These are phyloP conservation scores for Microctenopoma lineatum DNA, from an alignment of 2,797 vertebrate species.

Conservation along the genomic window DNA sequence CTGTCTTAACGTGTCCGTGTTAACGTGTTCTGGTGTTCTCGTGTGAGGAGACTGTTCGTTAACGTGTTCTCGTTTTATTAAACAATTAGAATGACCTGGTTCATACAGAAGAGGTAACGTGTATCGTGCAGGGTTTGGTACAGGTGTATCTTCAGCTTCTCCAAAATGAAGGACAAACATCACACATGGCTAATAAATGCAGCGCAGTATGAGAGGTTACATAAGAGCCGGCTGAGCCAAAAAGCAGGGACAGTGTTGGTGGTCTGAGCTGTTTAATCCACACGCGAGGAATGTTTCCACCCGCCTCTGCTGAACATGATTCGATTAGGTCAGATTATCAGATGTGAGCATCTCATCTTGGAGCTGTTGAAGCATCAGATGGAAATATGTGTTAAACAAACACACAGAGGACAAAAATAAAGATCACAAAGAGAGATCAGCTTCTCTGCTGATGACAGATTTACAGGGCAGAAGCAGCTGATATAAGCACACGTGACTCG, in stretches of 20 bases:
- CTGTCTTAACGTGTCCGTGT: no score
- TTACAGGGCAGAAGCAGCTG: not conserved
- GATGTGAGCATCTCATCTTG: not conserved
- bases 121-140: no score
- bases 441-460: not conserved
- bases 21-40: no score
- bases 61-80: no score
- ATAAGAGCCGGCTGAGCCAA: conserved; percentile 29
- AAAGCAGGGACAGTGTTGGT: conserved; percentile 28
- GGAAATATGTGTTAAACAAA: not conserved
- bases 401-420: not conserved
- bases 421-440: not conserved
- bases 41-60: no score
- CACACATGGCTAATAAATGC: conserved; percentile 1
- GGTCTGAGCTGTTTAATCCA: conserved; percentile 58
- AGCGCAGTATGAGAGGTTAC: conserved; percentile 31
- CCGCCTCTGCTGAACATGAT: conserved; percentile 16
- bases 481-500: no score
- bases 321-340: conserved; percentile 22
- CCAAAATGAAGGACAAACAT: not conserved
- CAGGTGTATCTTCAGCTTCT: no score
- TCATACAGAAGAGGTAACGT: no score
- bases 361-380: not conserved
- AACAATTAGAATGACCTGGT: no score
- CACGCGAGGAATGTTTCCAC: conserved; percentile 46